These are phyloP conservation scores for Amblyjoppa fuscipennis DNA, from an alignment of 2,888 invertebrate species.

Conservation along the genomic window DNA sequence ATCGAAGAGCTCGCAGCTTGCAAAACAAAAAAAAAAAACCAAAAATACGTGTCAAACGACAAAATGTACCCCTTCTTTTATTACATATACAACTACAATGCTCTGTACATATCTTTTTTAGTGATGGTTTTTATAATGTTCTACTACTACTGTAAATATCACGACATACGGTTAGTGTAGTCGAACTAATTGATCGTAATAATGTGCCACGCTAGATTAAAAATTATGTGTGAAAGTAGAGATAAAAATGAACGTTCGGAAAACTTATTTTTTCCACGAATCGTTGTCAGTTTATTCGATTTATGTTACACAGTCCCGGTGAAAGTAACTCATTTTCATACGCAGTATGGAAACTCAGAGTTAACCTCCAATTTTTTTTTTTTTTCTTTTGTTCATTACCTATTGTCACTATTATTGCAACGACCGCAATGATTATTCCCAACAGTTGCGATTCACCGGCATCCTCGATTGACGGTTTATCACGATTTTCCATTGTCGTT, in stretches of 20 bases:
- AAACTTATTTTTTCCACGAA: not conserved
- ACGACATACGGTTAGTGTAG: slow-evolving; percentile 71
- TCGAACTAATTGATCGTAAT: slow-evolving; percentile 13
- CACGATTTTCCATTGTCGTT: slow-evolving; percentile 77
- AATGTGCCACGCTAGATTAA: slow-evolving; percentile 43
- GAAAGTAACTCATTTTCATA: slow-evolving; percentile 37
- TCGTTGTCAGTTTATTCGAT: slow-evolving; percentile 26
- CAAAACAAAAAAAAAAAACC: slow-evolving; percentile 10
- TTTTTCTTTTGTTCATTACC: slow-evolving; percentile 76
- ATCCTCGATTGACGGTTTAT: slow-evolving; percentile 72
- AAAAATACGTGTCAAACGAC: slow-evolving; percentile 36
- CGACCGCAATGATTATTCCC: slow-evolving; percentile 80
- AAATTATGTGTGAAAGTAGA: slow-evolving; percentile 36
- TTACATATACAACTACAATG: slow-evolving; percentile 76
- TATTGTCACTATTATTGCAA: slow-evolving; percentile 81
- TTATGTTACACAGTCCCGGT: slow-evolving; percentile 35
- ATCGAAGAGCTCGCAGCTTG: not conserved
- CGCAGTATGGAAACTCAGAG: slow-evolving; percentile 55
- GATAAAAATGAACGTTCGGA: slow-evolving; percentile 58
- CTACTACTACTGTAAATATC: slow-evolving; percentile 75
- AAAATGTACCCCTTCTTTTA: slow-evolving; percentile 77
- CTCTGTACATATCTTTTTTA: slow-evolving; percentile 74
- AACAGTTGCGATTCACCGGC: slow-evolving; percentile 77
- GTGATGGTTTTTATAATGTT: slow-evolving; percentile 74
- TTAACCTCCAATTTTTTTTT: slow-evolving; percentile 46